These are phyloP conservation scores for Cryptophagus acutangulus DNA, from an alignment of 2,888 invertebrate genomes.

Conservation along the genomic window DNA sequence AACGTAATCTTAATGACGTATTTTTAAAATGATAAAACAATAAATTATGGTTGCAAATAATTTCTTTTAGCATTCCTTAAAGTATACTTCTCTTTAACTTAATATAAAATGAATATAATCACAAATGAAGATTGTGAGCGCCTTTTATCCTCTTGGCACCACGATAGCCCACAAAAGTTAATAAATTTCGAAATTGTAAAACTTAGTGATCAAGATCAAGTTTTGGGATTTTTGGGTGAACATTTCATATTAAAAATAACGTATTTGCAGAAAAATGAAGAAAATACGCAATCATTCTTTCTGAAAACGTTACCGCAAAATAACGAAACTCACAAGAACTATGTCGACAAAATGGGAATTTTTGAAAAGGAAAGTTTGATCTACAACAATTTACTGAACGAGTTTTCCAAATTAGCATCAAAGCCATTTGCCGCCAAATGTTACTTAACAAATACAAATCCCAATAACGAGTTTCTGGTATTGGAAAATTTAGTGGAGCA, in stretches of 20 bases:
- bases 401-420: conserved; percentile 27
- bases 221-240: conserved; percentile 36
- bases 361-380: conserved; percentile 44
- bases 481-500: conserved; percentile 50
- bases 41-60: too few species aligned
- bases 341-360: conserved; percentile 48
- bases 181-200: too few species aligned
- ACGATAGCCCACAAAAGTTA: too few species aligned
- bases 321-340: conserved; percentile 50
- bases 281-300: conserved; percentile 51
- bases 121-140: too few species aligned
- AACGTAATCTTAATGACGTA: too few species aligned
- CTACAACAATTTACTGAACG: conserved; percentile 32
- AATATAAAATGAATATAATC: too few species aligned
- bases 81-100: too few species aligned
- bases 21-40: too few species aligned
- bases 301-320: conserved; percentile 56
- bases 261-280: conserved; percentile 12
- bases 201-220: too few species aligned
- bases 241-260: conserved; percentile 30
- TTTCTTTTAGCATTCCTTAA: too few species aligned
- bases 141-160: too few species aligned
- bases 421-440: conserved; percentile 40
- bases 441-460: conserved; percentile 46
- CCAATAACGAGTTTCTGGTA: conserved; percentile 48